Base-by-base conservation (phyloP, 2,888 invertebrate genomes). In the Drosophila testacea region DNA sequence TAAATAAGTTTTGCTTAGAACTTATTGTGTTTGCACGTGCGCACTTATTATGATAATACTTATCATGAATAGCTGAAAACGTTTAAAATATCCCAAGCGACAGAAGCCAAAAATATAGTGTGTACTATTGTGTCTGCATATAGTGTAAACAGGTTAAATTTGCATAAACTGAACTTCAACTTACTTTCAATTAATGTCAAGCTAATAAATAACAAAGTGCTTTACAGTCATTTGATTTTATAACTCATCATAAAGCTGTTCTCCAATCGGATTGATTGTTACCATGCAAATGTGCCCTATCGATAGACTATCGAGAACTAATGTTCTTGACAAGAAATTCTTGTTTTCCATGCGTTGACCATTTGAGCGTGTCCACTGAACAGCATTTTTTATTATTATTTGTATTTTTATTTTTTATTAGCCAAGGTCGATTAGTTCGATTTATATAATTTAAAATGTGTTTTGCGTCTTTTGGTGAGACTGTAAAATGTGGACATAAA, bases 401-500 rank as follows among this genome's bases (percentile, higher is more conserved):
- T 34, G 1, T 22, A 22, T 22, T 22, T 39, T 9, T 39, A 9
- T n/a, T 62, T 46, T 57, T 73, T 71, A 74, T 73, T 66, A 56
- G 39, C 69, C 83, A 83, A 81, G 83, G 84, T 71, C 80, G 65
- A 44, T 76, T 39, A 41, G 64, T 55, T 67, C 36, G 55, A 61
- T 50, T 32, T 42, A 16, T 57, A 38, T 60, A 59, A 57, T 67
- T 69, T 38, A 67, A 76, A 73, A 32, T 13, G 27, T 41, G 22
- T 41, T 34, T 50, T 41, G 52, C 38, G 55, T 51, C 62, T 52
- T 41, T 50, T 57, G 28, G n/a, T 60, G 22, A 44, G 51, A 11
- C 56, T 65, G 75, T 81, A 68, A 79, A 71, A 71, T 69, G 55
- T 68, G 61, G 47, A 54, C 73, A 83, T 82, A 73, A 83, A 77